phyloP scores from a whole-genome alignment of 2,888 invertebrate species.

The Eremobia ochroleuca region DNA sequence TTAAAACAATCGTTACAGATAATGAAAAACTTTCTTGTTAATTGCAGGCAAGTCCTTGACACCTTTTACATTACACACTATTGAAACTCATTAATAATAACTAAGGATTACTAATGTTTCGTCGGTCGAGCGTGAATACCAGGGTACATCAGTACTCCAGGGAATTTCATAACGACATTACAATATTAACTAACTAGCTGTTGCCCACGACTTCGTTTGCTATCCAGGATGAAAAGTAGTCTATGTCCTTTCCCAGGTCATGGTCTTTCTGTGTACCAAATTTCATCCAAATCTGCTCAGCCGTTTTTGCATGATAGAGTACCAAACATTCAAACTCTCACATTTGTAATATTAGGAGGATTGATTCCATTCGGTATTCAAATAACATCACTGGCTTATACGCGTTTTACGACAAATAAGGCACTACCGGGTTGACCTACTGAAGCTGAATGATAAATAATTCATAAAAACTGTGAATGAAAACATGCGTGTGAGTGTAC shows the following conservation, averaged over 20 bases:
- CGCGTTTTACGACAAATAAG: constrained; percentile 23
- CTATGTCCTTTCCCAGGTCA: too few relatives aligned
- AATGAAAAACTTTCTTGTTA: constrained; percentile 52
- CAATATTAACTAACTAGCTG: constrained; percentile 2
- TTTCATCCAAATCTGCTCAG: too few relatives aligned
- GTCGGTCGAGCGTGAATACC: constrained; percentile 60
- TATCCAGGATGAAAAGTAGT: neutral
- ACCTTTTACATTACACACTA: constrained; percentile 62
- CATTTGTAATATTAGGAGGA: neutral
- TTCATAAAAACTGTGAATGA: constrained; percentile 20
- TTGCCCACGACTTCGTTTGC: neutral
- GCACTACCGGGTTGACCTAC: constrained; percentile 10
- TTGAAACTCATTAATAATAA: constrained; percentile 73
- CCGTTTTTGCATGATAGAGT: neutral
- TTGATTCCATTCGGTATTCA: constrained; percentile 33
- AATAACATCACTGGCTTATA: constrained; percentile 5
- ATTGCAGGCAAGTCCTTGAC: constrained; percentile 68
- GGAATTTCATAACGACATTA: constrained; percentile 65
- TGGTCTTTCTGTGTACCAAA: neutral
- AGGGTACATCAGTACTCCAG: constrained; percentile 45
- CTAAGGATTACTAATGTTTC: constrained; percentile 57
- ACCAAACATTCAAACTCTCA: neutral
- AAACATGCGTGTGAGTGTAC: constrained; percentile 30
- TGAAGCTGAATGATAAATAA: constrained; percentile 32
- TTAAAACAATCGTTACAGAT: constrained; percentile 39